Percentiles rank a stretch among this genome's conserved stretches.
Evolutionary conservation across 2,888 invertebrate species (phyloP).

Genomic region (Synergus laeviventris): DNA sequence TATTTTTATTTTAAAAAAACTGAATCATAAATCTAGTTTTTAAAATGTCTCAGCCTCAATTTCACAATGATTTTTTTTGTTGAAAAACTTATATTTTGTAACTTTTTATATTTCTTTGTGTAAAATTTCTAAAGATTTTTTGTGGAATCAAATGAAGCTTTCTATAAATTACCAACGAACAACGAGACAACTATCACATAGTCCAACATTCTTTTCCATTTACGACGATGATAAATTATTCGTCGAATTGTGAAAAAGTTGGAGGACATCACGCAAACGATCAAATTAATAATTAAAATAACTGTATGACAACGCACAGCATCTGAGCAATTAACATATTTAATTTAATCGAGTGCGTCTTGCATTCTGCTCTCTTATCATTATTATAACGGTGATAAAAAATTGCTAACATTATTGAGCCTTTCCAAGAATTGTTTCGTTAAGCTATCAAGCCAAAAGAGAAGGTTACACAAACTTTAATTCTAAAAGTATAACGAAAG

Average conservation of each 20-base stretch:
- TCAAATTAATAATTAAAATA: slow-evolving; percentile 25
- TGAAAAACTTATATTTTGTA: neutral
- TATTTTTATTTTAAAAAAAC: neutral
- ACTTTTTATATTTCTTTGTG: neutral
- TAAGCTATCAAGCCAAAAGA: neutral
- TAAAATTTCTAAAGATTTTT: neutral
- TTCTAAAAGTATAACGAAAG: neutral
- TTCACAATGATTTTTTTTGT: neutral
- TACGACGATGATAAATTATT: neutral
- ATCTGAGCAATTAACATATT: slow-evolving; percentile 25
- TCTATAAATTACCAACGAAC: slow-evolving; percentile 28
- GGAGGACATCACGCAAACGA: slow-evolving; percentile 12
- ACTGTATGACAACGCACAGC: slow-evolving; percentile 26
- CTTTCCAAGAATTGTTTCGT: neutral
- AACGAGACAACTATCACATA: slow-evolving; percentile 38
- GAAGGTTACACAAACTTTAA: neutral
- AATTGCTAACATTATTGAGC: slow-evolving; percentile 8
- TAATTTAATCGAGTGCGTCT: neutral
- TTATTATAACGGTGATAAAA: slow-evolving; percentile 9
- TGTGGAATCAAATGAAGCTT: slow-evolving; percentile 1
- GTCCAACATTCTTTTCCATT: slow-evolving; percentile 10
- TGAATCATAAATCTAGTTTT: neutral
- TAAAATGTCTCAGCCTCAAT: too few relatives aligned
- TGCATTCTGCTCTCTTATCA: slow-evolving; percentile 21
- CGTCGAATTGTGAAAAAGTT: neutral